Evolutionary conservation across 2,888 invertebrate genomes (phyloP), one percentile per base, ranked within the genome.

Genomic region (Tipula lateralis): DNA sequence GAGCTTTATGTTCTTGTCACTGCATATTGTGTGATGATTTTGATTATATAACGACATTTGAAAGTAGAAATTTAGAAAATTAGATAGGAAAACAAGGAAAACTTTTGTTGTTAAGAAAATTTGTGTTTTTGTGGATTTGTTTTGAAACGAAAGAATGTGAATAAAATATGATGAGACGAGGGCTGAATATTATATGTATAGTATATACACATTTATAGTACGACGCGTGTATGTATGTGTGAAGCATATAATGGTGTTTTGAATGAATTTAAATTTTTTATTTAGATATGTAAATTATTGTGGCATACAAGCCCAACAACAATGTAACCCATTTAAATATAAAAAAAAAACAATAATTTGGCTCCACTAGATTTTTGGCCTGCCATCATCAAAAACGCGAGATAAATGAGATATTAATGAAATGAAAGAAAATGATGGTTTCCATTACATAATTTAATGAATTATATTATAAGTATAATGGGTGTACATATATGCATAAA

Each of bases 11-110:
- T 50, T 50, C 50, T 50, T 50, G 50, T 50, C 50, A 50, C 50
- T 50, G 50, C 50, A 50, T 50, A 50, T 50, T 50, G 50, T 50
- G 50, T 50, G 50, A 50, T 50, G 50, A 50, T 50, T 50, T 50
- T 50, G 50, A 50, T 50, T 50, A 19, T 24, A 50, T 50, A 50
- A 50, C 50, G 50, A 24, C 24, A 19, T 50, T 50, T 50, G 50
- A 50, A 50, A 19, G 50, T 5, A 24, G 66, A 66, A 66, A 19
- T 24, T 66, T 66, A 19, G 66, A 66, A 66, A 19, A 66, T 66
- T 66, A 19, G 66, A 66, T 66, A 7, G 24, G 24, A 66, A 66
- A 66, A 66, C 66, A 66, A 19, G 66, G 9, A 66, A 66, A 66
- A 66, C 66, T 66, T 66, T 66, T 66, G 24, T 66, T 66, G 66